These are phyloP conservation scores for Cheirogaleus major DNA, from an alignment of 2,797 vertebrate genomes.

Conservation along the genomic window DNA sequence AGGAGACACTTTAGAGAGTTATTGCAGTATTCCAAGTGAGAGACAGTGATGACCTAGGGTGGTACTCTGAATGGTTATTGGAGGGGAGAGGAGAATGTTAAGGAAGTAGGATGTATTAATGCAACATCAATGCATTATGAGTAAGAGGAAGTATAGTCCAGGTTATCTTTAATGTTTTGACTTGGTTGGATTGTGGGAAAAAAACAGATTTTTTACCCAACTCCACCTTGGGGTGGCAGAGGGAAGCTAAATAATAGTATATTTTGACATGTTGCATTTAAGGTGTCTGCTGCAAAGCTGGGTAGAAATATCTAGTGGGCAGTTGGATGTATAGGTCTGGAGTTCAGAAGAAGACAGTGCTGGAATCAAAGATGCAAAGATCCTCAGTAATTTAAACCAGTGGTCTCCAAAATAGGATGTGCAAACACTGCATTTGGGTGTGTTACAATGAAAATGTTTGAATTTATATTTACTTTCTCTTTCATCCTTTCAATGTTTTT, in stretches of 20 bases:
- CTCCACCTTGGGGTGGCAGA: not conserved
- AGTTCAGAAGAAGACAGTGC: not conserved
- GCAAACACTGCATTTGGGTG: not conserved
- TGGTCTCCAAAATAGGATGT: not conserved
- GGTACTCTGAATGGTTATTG: not conserved
- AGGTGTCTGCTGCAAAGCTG: not conserved
- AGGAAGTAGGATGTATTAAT: not conserved
- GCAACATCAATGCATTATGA: not conserved
- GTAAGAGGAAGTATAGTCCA: not conserved
- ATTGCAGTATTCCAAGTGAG: not conserved
- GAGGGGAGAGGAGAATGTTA: not conserved
- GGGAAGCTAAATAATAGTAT: not conserved
- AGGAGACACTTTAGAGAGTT: not conserved
- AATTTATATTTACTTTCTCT: constrained; percentile 45
- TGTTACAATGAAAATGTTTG: not conserved
- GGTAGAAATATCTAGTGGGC: not conserved
- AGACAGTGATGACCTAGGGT: not conserved
- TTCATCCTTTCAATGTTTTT: not conserved
- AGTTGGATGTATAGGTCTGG: not conserved
- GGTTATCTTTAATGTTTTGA: not conserved
- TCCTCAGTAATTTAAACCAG: not conserved
- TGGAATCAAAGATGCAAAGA: not conserved
- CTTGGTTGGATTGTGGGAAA: not conserved
- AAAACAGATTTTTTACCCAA: not conserved
- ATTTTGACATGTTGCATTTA: not conserved